Evolutionary conservation across 1,140 invertebrate species (phyloP).

Genomic region (Argopecten irradians): DNA sequence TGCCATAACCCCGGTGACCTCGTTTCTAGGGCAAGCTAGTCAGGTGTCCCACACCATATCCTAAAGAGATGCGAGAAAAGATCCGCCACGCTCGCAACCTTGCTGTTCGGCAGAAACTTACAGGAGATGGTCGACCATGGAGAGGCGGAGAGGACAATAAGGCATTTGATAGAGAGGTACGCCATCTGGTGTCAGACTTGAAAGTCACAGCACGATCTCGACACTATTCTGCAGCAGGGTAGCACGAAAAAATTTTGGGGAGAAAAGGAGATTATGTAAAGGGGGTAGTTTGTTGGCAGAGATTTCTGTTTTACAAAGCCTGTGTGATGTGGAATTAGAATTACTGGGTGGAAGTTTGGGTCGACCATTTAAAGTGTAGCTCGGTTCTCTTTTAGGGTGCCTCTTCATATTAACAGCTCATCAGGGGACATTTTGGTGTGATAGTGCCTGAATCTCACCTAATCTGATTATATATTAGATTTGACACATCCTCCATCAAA

Average conservation of each 20-base stretch:
- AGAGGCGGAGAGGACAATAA: constrained; percentile 59
- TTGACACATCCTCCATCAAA: too few relatives aligned
- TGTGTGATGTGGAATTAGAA: background rate
- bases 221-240: background rate
- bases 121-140: constrained; percentile 36
- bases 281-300: background rate
- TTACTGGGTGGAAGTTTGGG: background rate
- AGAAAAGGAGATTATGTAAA: background rate
- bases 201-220: background rate
- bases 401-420: too few relatives aligned
- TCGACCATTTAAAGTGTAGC: background rate
- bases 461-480: too few relatives aligned
- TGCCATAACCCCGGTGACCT: constrained; percentile 7
- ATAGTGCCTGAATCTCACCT: too few relatives aligned
- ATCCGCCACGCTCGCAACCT: constrained; percentile 85
- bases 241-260: background rate
- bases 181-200: background rate
- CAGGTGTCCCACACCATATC: constrained; percentile 93
- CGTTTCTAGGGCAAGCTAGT: constrained; percentile 80
- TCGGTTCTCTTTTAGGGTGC: too few relatives aligned
- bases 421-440: too few relatives aligned
- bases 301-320: too few relatives aligned
- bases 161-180: constrained; percentile 64
- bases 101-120: constrained; percentile 71
- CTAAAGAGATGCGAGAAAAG: constrained; percentile 92